Evolutionary conservation across 2,797 vertebrate species (phyloP), one percentile per base, ranked within the genome.

Genomic region (Sebastes jordani): DNA sequence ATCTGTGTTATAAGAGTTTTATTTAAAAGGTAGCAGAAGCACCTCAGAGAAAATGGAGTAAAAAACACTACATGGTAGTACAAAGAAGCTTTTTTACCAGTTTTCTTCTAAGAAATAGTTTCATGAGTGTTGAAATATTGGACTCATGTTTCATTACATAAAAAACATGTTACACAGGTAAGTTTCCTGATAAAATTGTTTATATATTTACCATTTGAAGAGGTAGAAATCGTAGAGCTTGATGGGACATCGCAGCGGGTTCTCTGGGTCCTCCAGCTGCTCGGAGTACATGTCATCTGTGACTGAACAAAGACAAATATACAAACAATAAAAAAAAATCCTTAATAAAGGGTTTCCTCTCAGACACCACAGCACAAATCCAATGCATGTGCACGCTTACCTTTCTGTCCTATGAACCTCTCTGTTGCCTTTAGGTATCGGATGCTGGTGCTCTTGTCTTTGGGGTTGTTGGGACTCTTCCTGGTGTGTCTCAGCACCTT

Each of bases 141-240:
- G 11, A 71, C 25, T 67, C 2, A 20, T 69, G 4, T 25, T 62
- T 34, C 13, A 36, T 65, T 23, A 34, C 11, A 74, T 30, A 23
- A 9, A 58, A 56, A 52, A 63, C 5, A 36, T 2, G 13, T 27
- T 69, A 38, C 10, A 30, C 20, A 46, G 25, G 18, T 23, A 23
- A 5, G 8, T 42, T 63, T 20, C 11, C 20, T 14, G 11, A 65
- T 66, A 27, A 52, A 71, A 25, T 42, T 27, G 5, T 62, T 63
- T 7, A 20, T 8, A 38, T 76, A 88, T 96, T 97, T 94, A 99
- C 98, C 98, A 99, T 97, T 99, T 99, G 94, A 99, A 99, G 97
- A 99, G 98, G 97, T 99, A 99, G 97, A 99, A 99, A 95, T 99
- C 98, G 64, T 99, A 99, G 77, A 99, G 97, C 94, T 99, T 99